A percentile compares a stretch with the other conserved stretches of the same genome.
Evolutionary conservation across 2,888 invertebrate species (phyloP).

Genomic region (Caenorhabditis zanzibari): DNA sequence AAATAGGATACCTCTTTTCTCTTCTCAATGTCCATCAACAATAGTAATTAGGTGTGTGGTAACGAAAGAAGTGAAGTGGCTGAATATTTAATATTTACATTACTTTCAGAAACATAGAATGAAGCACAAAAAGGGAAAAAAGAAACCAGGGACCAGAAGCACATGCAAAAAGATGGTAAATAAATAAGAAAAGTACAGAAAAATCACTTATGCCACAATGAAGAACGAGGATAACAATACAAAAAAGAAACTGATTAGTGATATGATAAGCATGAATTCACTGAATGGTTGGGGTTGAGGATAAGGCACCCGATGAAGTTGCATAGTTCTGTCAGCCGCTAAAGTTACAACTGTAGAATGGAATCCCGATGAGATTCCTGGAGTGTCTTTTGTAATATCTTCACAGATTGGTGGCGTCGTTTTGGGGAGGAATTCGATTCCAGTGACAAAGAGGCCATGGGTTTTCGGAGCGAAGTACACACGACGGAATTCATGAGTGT

Average conservation of each 20-base stretch:
- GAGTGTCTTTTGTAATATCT: constrained; percentile 36
- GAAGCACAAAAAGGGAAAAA: constrained; percentile 8
- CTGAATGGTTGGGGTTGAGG: constrained; percentile 58
- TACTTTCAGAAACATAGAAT: constrained; percentile 29
- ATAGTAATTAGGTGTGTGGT: constrained; percentile 46
- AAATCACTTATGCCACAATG: constrained; percentile 17
- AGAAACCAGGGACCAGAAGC: constrained; percentile 31
- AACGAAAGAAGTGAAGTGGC: constrained; percentile 9
- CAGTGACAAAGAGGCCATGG: constrained; percentile 98
- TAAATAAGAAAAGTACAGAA: neutral
- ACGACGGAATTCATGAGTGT: constrained; percentile 70
- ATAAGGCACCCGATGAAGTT: constrained; percentile 72
- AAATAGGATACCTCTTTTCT: constrained; percentile 32
- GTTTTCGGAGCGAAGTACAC: constrained; percentile 66
- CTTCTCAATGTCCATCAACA: constrained; percentile 48
- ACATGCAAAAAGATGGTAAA: neutral
- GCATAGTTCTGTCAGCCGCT: constrained; percentile 82
- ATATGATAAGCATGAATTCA: constrained; percentile 65
- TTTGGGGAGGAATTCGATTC: constrained; percentile 90
- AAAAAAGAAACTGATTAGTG: constrained; percentile 60
- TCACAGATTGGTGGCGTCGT: constrained; percentile 51
- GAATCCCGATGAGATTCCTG: constrained; percentile 74
- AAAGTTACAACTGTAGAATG: constrained; percentile 78
- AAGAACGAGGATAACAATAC: constrained; percentile 58
- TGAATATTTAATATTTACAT: constrained; percentile 49